Evolutionary conservation across 37 sponge, comb jelly and placozoan genomes (phyloP).

Genomic region (Cladorhizidae sp.): DNA sequence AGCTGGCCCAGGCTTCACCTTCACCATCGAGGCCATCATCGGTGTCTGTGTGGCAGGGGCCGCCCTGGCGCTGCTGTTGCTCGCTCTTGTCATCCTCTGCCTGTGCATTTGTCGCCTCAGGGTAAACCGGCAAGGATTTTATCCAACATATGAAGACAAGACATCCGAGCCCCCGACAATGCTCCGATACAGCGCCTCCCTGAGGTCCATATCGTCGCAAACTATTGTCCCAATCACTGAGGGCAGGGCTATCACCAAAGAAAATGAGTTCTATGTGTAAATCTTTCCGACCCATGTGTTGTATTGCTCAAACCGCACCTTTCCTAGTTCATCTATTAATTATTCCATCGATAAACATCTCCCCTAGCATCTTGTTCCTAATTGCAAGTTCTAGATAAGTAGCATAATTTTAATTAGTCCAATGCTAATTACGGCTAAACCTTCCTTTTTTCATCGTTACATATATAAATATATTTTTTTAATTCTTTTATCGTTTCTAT

Average conservation of each 20-base stretch:
- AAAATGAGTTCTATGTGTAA: conserved; percentile 55
- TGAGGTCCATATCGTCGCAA: conserved; percentile 60
- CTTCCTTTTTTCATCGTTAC: too few relatives aligned
- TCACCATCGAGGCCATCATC: conserved; percentile 8
- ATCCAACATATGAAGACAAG: conserved; percentile 54
- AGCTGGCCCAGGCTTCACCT: too few relatives aligned
- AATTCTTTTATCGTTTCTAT: too few relatives aligned
- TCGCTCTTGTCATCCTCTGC: conserved; percentile 24
- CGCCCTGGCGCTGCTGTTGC: conserved; percentile 8
- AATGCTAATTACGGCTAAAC: too few relatives aligned
- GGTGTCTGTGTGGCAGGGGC: conserved; percentile 37
- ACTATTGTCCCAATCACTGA: conserved; percentile 42
- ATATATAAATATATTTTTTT: too few relatives aligned
- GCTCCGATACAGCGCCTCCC: conserved; percentile 62
- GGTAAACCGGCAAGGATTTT: conserved; percentile 52
- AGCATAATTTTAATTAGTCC: too few relatives aligned
- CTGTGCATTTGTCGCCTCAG: conserved; percentile 8
- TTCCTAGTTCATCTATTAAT: not conserved
- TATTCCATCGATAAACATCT: not conserved
- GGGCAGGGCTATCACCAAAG: conserved; percentile 16
- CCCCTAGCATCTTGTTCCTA: not conserved
- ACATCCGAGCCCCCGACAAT: conserved; percentile 39
- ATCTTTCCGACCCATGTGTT: not conserved
- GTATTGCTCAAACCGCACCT: not conserved
- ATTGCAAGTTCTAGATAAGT: too few relatives aligned